Evolutionary conservation across 2,888 invertebrate species (phyloP).

Genomic region (Plagodis dolabraria): DNA sequence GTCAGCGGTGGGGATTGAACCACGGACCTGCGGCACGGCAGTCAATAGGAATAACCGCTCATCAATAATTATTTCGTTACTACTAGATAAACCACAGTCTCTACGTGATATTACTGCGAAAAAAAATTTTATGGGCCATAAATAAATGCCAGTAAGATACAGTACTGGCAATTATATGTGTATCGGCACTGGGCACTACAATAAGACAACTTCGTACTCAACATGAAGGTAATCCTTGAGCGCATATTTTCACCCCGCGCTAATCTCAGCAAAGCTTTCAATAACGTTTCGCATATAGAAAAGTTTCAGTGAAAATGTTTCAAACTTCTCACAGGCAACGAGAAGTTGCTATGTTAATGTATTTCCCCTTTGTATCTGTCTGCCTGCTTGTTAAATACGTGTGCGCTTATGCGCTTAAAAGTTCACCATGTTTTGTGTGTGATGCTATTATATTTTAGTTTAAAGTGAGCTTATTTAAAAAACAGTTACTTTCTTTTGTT

Average conservation of each 20-base stretch:
- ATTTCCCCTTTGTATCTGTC: slow-evolving; percentile 78
- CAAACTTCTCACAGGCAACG: slow-evolving; percentile 68
- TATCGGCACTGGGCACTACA: background rate
- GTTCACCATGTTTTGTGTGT: slow-evolving; percentile 38
- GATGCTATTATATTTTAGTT: slow-evolving; percentile 34
- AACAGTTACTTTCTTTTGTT: background rate
- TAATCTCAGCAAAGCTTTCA: slow-evolving; percentile 82
- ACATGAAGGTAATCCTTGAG: slow-evolving; percentile 72
- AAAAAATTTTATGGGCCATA: no score
- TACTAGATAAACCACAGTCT: no score
- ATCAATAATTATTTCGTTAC: no score
- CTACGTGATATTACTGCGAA: background rate
- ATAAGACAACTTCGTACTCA: slow-evolving; percentile 71
- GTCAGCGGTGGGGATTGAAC: no score
- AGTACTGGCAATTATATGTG: background rate
- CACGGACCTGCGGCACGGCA: no score
- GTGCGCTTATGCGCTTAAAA: slow-evolving; percentile 41
- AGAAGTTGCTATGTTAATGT: slow-evolving; percentile 80
- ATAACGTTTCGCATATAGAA: slow-evolving; percentile 79
- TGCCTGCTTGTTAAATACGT: slow-evolving; percentile 67
- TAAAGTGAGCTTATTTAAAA: slow-evolving; percentile 28
- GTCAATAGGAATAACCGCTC: no score
- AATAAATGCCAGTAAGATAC: no score
- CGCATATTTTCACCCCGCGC: slow-evolving; percentile 74
- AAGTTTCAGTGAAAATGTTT: slow-evolving; percentile 80